A percentile compares a stretch with the other conserved stretches of the same genome.
Conservation (phyloP, 30 jellyfish, hydroid and myxozoan species). For the Rhopilema esculentum region DNA sequence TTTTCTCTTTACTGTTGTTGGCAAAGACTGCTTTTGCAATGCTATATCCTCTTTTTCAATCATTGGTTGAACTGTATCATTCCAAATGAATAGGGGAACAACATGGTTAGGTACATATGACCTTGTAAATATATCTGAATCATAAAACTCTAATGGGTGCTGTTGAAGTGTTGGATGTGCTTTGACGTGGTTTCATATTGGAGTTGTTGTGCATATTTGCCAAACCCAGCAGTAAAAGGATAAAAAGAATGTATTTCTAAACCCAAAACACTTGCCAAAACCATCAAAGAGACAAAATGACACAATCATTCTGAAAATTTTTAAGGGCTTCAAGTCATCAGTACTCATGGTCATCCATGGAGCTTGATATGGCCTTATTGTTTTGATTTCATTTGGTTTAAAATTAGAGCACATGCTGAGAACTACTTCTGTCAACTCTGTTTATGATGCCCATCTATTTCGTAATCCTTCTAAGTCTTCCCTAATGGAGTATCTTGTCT, state of each 20-base stretch:
- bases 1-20: neutral
- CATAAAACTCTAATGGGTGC: neutral
- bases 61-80: neutral
- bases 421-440: neutral
- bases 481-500: neutral
- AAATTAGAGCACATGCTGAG: no score
- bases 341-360: no score
- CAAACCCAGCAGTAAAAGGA: neutral
- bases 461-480: neutral
- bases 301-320: constrained; percentile 11
- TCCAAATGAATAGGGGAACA: neutral
- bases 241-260: neutral
- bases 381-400: no score
- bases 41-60: neutral
- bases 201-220: neutral
- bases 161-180: neutral
- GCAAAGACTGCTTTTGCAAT: neutral
- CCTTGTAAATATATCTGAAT: neutral
- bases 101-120: neutral
- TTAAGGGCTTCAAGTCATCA: constrained; percentile 8
- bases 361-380: no score
- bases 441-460: neutral
- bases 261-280: constrained; percentile 24
- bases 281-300: constrained; percentile 15
- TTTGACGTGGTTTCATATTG: neutral